These are phyloP conservation scores for Eufriesea mexicana DNA, from an alignment of 1,140 invertebrate species.

Conservation along the genomic window DNA sequence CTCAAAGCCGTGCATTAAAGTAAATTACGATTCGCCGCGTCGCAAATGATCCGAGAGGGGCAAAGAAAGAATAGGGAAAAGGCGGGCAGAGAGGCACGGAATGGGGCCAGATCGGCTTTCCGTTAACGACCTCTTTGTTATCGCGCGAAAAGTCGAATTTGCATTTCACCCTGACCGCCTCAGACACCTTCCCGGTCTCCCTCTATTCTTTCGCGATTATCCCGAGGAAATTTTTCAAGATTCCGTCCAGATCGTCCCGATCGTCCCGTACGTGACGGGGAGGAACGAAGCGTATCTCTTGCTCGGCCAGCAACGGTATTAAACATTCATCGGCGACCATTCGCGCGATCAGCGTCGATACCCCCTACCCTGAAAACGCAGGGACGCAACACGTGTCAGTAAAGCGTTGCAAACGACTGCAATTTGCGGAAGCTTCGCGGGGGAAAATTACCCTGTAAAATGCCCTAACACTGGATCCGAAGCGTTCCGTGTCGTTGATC, in stretches of 20 bases:
- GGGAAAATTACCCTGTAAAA: background rate
- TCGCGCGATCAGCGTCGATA: background rate
- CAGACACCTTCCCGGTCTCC: background rate
- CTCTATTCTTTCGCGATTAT: background rate
- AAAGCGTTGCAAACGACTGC: background rate
- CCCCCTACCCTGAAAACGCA: background rate
- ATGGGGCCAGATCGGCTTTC: background rate
- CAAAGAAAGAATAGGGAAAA: slow-evolving; percentile 26
- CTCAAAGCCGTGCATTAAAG: slow-evolving; percentile 13
- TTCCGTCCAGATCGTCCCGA: too few relatives aligned
- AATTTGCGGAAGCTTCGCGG: background rate
- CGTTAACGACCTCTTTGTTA: slow-evolving; percentile 48
- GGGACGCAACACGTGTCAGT: background rate
- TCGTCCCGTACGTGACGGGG: too few relatives aligned
- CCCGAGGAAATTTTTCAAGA: background rate
- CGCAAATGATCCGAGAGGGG: slow-evolving; percentile 39
- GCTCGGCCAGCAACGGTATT: too few relatives aligned
- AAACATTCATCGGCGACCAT: background rate
- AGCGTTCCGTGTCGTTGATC: background rate
- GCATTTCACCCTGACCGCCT: slow-evolving; percentile 18
- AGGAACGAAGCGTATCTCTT: background rate
- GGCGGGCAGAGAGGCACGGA: background rate
- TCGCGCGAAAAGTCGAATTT: slow-evolving; percentile 36
- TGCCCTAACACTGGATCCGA: background rate
- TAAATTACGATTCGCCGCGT: slow-evolving; percentile 34